Evolutionary conservation across 2,113 vertebrate genomes (phyloP).

Genomic region (Microcebus jonahi): DNA sequence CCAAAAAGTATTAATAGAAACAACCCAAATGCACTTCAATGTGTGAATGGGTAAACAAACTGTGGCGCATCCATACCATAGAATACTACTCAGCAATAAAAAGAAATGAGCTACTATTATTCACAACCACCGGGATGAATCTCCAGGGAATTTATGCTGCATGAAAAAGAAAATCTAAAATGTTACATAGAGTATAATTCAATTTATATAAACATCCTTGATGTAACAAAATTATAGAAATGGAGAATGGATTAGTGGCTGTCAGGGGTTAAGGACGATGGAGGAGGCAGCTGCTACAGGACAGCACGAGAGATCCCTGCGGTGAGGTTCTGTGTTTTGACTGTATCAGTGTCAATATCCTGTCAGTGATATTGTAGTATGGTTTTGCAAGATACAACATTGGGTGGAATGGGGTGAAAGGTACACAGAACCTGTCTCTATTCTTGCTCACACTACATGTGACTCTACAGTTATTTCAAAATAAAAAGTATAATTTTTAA

Average conservation of each 20-base stretch:
- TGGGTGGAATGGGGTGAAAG: not conserved
- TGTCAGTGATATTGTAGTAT: not conserved
- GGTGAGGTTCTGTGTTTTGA: not conserved
- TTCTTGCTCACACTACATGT: not conserved
- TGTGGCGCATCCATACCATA: not conserved
- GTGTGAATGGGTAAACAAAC: not conserved
- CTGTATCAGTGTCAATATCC: not conserved
- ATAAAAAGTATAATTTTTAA: not conserved
- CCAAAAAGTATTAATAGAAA: not conserved
- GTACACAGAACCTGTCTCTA: not conserved
- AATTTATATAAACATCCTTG: not conserved
- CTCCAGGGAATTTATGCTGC: not conserved
- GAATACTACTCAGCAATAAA: not conserved
- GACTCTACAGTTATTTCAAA: not conserved
- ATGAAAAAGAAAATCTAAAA: not conserved
- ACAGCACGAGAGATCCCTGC: not conserved
- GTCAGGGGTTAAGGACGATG: not conserved
- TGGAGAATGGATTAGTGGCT: not conserved
- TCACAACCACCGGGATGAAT: not conserved
- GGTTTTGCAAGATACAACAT: not conserved
- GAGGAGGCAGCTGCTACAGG: not conserved
- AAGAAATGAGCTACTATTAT: not conserved
- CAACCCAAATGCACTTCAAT: not conserved
- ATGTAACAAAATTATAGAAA: not conserved
- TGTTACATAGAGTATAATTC: not conserved